Base-by-base conservation (phyloP, 1,140 invertebrate genomes). In the Hermatobates lingyangjiaoensis region DNA sequence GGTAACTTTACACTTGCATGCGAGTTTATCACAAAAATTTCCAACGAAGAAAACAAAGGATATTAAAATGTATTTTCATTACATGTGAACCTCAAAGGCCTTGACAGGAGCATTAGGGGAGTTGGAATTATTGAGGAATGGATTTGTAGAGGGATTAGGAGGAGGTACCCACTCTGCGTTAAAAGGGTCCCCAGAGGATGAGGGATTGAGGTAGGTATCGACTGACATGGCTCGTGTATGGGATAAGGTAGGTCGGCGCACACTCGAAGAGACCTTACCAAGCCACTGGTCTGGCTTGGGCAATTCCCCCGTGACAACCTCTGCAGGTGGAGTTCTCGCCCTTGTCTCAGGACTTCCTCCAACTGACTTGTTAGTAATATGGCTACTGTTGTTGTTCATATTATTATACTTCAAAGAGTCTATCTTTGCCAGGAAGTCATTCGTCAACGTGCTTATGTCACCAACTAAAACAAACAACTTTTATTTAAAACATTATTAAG, bases 221-320 rank as follows among this genome's bases (percentile, higher is more conserved):
- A 73, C 70, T 10, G 80, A 76, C 59, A 80, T 79, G 44, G 74
- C 70, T 26, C 70, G 64, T 5, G 79, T 63, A 24, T 78, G 71
- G 65, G 18, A 69, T 68, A 39, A 72, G 64, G 55, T 70, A 72
- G 20, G 66, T 39, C 48, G 59, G 51, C 44, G 64, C 64, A 27
- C 68, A 70, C 40, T 72, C 69, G 39, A 70, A 66, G 54, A 74
- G 46, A 83, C 74, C 48, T 78, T 77, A 4, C 81, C 82, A 40
- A 87, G 59, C 81, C 81, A 84, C 57, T 83, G 81, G 47, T 85
- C 82, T 0, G 79, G 80, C 64, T 75, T 78, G 1, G 80, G 80
- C 56, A 83, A 64, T 50, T 66, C 64, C 12, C 57, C 63, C 20
- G 64, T 55, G 5, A 62, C 63, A 20, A 42, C 39, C 5, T 20